Percentiles rank a stretch among this genome's conserved stretches.
Conservation (phyloP, 2,113 vertebrate species). For the Dolichotis patagonum region DNA sequence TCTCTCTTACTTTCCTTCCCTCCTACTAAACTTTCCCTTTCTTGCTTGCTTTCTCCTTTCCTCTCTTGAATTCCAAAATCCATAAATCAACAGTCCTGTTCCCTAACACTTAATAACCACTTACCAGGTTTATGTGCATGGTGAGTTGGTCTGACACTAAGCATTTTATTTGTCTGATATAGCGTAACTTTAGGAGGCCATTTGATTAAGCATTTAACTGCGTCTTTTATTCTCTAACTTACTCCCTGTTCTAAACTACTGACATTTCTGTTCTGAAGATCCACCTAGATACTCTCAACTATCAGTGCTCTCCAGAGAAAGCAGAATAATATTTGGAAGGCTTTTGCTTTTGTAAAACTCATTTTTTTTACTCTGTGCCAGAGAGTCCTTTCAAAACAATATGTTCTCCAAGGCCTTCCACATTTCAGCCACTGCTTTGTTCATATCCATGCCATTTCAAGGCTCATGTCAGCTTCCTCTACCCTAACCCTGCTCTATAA, state of each 20-base stretch:
- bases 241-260: background rate
- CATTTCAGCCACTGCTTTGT: background rate
- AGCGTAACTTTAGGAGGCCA: background rate
- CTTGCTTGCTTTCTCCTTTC: background rate
- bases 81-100: background rate
- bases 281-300: background rate
- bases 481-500: fast-evolving
- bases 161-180: background rate
- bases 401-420: background rate
- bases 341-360: background rate
- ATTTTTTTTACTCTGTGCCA: background rate
- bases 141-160: background rate
- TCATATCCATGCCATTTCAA: background rate
- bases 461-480: fast-evolving
- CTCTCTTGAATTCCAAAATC: background rate
- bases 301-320: background rate
- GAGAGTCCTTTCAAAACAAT: background rate
- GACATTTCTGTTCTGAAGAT: background rate
- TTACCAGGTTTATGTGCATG: background rate
- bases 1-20: no score
- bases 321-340: background rate
- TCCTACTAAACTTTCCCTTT: background rate
- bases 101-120: background rate
- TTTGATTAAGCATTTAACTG: background rate
- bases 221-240: background rate